Evolutionary conservation across 2,113 vertebrate species (phyloP), one percentile per base, ranked within the genome.

Genomic region (Catharus minimus): DNA sequence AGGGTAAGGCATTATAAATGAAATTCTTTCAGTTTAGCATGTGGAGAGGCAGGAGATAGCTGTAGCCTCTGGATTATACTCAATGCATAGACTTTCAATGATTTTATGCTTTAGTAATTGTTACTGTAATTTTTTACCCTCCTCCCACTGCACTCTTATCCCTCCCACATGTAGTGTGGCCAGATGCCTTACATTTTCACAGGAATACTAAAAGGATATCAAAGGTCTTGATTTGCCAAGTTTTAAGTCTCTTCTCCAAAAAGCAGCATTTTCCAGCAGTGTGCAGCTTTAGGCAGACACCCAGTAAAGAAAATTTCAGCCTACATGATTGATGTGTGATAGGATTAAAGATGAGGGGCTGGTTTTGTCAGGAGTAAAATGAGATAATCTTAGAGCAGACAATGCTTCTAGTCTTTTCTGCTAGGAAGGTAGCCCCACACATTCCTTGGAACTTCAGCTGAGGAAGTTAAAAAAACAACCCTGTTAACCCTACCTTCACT

Each of bases 181-280:
- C 92, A 94, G 83, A 93, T 94, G 90, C 66, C 73, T 93, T 90
- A 49, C 61, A 76, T 93, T 92, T 93, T 92, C 66, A 65, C 46
- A 83, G 69, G 91, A 95, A 84, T 95, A 72, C 77, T 83, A 58
- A 92, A 90, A 93, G 61, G 69, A 77, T 89, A 90, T 92, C 69
- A 90, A 82, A 89, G 81, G 86, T 92, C 89, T 92, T 92, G 68
- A 30, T 75, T 90, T 96, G 92, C 90, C 95, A 95, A 92, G 83
- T 94, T 93, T 68, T 81, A 90, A 95, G 86, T 82, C 65, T 96
- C 22, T 1, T 92, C 77, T 96, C 89, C 77, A 86, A 71, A 80
- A 89, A 72, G 61, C 56, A 84, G 69, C 76, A 15, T 95, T 94
- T 95, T 90, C 89, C 94, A 96, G 91, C 86, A 94, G 89, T 57